A percentile compares a stretch with the other conserved stretches of the same genome.
Conservation (phyloP, 1,140 invertebrate species). For the Bicyclus anynana region DNA sequence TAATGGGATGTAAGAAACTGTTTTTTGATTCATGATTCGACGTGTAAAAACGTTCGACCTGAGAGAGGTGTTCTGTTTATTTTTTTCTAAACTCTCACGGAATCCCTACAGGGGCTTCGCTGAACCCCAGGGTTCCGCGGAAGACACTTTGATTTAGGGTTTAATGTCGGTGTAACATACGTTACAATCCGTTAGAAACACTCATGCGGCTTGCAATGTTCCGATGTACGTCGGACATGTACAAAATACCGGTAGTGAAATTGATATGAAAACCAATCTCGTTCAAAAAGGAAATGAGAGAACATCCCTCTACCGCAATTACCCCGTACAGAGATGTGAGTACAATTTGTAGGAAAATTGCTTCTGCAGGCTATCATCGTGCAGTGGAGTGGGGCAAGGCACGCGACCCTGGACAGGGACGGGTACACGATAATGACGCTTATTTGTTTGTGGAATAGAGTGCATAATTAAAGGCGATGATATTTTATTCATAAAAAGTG, state of each 20-base stretch:
- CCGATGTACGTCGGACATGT: neutral
- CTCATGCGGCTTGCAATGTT: no score
- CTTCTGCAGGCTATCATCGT: constrained; percentile 57
- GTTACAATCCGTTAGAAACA: no score
- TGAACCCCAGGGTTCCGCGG: no score
- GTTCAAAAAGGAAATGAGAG: constrained; percentile 46
- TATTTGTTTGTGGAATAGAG: constrained; percentile 14
- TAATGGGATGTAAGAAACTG: no score
- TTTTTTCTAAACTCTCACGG: no score
- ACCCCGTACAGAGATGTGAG: constrained; percentile 45
- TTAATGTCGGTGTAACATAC: no score
- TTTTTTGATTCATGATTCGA: no score
- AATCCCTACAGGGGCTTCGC: no score
- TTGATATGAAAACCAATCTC: constrained; percentile 42
- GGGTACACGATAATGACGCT: constrained; percentile 6
- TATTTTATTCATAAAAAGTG: constrained; percentile 32
- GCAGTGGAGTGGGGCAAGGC: constrained; percentile 43
- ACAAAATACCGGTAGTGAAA: constrained; percentile 27
- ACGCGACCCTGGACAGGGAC: constrained; percentile 38
- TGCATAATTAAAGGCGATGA: constrained; percentile 11
- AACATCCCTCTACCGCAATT: constrained; percentile 46
- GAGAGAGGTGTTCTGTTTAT: no score
- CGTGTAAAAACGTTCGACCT: no score
- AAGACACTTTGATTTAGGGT: no score
- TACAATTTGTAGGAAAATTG: constrained; percentile 65